Conservation (phyloP, 2,797 vertebrate species). For the Mastacembelus armatus region DNA sequence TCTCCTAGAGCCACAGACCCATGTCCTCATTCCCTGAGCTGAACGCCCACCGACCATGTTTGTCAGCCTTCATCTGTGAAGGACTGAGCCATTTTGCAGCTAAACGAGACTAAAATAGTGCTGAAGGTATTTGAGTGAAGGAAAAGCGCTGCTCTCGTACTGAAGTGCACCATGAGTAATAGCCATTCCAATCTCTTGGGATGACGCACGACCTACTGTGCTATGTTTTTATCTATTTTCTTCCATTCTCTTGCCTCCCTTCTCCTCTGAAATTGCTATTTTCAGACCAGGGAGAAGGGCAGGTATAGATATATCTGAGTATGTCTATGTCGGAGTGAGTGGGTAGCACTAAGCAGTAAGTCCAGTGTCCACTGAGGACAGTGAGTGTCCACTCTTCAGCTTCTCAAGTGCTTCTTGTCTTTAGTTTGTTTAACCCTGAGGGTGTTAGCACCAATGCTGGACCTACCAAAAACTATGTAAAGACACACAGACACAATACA, state of each 20-base stretch:
- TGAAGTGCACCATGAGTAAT: constrained; percentile 67
- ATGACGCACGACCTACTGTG: constrained; percentile 64
- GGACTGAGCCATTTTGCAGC: constrained; percentile 65
- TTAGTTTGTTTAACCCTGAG: constrained; percentile 37
- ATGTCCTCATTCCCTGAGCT: constrained; percentile 59
- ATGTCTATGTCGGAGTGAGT: constrained; percentile 53
- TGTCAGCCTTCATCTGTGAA: constrained; percentile 68
- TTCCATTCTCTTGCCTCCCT: constrained; percentile 26
- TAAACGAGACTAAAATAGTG: constrained; percentile 73
- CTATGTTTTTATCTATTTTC: constrained; percentile 44
- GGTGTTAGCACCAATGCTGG: constrained; percentile 8
- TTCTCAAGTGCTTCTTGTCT: constrained; percentile 26
- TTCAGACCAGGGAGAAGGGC: constrained; percentile 46
- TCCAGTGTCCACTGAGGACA: constrained; percentile 48
- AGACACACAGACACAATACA: constrained; percentile 13
- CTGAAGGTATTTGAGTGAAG: constrained; percentile 63
- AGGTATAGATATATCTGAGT: constrained; percentile 39
- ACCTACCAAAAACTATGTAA: constrained; percentile 1
- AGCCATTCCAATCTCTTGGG: constrained; percentile 60
- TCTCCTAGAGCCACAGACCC: constrained; percentile 46
- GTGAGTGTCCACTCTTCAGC: constrained; percentile 36
- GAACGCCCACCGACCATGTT: constrained; percentile 66
- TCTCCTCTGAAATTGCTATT: constrained; percentile 64
- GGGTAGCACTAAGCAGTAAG: constrained; percentile 37
- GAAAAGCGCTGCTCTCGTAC: constrained; percentile 58